These are phyloP conservation scores for Drosophila cyrtoloma DNA, from an alignment of 2,888 invertebrate genomes.

Conservation along the genomic window DNA sequence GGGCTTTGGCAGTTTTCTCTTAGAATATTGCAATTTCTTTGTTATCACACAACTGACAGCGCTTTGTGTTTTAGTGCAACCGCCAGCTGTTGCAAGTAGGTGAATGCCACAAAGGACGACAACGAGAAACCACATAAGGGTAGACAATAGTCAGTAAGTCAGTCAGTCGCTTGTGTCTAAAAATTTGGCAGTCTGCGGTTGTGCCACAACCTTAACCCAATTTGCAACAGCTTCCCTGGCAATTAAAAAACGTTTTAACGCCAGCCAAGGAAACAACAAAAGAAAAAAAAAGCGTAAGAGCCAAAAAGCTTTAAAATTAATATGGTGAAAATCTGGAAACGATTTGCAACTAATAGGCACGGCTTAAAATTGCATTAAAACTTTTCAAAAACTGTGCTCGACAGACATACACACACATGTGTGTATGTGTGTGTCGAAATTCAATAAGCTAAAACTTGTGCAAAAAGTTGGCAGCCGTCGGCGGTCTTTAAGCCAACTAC, in stretches of 20 bases:
- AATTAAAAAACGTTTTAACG: slow-evolving; percentile 49
- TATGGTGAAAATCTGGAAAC: slow-evolving; percentile 72
- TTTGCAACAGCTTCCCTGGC: slow-evolving; percentile 56
- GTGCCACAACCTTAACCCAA: slow-evolving; percentile 69
- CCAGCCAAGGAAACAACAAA: slow-evolving; percentile 2
- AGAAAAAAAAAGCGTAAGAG: slow-evolving; percentile 10
- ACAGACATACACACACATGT: slow-evolving; percentile 28
- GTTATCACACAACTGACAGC: slow-evolving; percentile 49
- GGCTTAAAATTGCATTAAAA: slow-evolving; percentile 79
- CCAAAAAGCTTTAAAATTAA: slow-evolving; percentile 60
- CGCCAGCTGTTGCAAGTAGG: slow-evolving; percentile 24
- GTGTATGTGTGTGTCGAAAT: slow-evolving; percentile 37
- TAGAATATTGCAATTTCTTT: slow-evolving; percentile 59
- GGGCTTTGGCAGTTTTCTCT: slow-evolving; percentile 34
- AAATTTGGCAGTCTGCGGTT: slow-evolving; percentile 13
- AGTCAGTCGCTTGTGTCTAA: neutral
- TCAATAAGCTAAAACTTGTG: slow-evolving; percentile 73
- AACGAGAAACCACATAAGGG: slow-evolving; percentile 25
- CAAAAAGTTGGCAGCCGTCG: slow-evolving; percentile 51
- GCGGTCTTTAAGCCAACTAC: slow-evolving; percentile 48
- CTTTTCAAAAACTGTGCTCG: slow-evolving; percentile 53
- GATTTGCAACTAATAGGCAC: slow-evolving; percentile 75
- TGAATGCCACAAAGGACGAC: slow-evolving; percentile 25
- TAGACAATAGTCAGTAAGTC: neutral
- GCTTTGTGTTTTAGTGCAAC: slow-evolving; percentile 57